Base-by-base conservation (phyloP, 2,797 vertebrate genomes). In the Euthynnus affinis region DNA sequence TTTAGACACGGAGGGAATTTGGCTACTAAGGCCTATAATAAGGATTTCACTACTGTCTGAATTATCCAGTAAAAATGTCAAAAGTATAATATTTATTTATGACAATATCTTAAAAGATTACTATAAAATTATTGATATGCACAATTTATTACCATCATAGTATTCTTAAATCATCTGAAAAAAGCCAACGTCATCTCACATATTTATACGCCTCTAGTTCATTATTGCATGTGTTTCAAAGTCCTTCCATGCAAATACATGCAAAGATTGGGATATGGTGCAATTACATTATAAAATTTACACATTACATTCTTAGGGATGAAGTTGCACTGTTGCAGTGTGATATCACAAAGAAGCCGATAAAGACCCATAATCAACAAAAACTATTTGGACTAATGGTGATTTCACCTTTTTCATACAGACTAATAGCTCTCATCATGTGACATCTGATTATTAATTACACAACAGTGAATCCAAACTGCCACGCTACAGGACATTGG, bases 371-470 rank as follows among this genome's bases (percentile, higher is more conserved):
- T 40, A 5, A 51, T 67, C 68, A 23, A 15, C 25, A 76, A 40
- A 57, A 76, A 65, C 27, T 5, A 56, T 71, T 67, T 71, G 60
- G 23, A 23, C 37, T 32, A 53, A 58, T 64, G 49, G 49, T 46
- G 62, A 74, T 84, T 69, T 80, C 73, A 74, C 57, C 62, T 40
- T 22, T 51, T 75, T 89, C 29, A 74, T 75, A 78, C 60, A 64
- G 52, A 48, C 70, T 83, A 84, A 82, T 80, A 82, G 44, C 71
- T 66, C 13, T 44, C 46, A 76, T 83, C 66, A 56, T 77, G 58
- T 67, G 71, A 67, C 66, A 76, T 84, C 58, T 76, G 78, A 88
- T 80, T 81, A 79, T 82, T 71, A 53, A 79, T 62, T 71, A 68
- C 64, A 76, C 74, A 80, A 76, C 75, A 78, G 25, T 68, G 68